Evolutionary conservation across 2,888 invertebrate species (phyloP).

Genomic region (Lingula anatina): DNA sequence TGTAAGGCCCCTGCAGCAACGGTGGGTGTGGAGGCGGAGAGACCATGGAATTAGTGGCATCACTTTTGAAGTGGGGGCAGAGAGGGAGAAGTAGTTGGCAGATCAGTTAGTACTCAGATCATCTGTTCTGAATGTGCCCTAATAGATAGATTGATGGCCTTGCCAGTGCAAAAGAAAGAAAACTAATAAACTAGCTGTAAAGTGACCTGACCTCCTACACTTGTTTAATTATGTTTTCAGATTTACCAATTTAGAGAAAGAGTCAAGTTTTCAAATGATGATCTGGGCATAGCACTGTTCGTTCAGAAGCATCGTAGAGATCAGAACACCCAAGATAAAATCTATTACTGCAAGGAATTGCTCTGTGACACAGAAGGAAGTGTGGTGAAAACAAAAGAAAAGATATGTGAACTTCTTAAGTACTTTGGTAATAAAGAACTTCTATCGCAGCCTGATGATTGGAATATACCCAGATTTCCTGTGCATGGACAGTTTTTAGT

Average conservation of each 20-base stretch:
- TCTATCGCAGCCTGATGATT: conserved; percentile 64
- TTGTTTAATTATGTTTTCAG: background rate
- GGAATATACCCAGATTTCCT: conserved; percentile 77
- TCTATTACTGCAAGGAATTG: conserved; percentile 36
- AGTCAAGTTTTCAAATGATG: conserved; percentile 77
- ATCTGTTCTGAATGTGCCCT: no score
- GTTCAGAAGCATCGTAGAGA: conserved; percentile 65
- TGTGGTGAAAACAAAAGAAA: conserved; percentile 60
- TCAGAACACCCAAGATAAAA: conserved; percentile 54
- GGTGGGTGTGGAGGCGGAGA: no score
- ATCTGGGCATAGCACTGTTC: conserved; percentile 76
- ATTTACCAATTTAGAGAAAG: conserved; percentile 53
- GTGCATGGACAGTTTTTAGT: conserved; percentile 69
- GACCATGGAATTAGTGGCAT: no score
- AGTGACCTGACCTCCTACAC: no score
- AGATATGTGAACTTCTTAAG: conserved; percentile 74
- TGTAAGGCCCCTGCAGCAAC: no score
- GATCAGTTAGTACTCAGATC: no score
- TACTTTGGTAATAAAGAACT: conserved; percentile 67
- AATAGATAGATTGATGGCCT: no score
- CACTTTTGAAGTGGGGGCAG: no score
- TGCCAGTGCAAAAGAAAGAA: no score
- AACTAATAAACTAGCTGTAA: no score
- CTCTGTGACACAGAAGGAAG: conserved; percentile 47
- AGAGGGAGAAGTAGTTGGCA: no score